Evolutionary conservation across 2,888 invertebrate genomes (phyloP), one percentile per base, ranked within the genome.

Genomic region (Drosophila suboccidentalis): DNA sequence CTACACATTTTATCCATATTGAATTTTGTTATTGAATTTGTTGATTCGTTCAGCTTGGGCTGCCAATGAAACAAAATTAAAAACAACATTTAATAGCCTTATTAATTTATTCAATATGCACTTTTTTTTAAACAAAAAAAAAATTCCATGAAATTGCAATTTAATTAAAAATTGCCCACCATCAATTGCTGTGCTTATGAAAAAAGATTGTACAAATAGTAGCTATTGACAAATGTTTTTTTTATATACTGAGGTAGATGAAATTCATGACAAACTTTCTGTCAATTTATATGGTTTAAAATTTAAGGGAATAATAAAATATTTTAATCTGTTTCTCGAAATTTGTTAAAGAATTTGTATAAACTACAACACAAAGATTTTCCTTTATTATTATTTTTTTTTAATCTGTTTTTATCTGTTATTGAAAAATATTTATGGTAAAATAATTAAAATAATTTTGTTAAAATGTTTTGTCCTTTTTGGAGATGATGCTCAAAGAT

Each of bases 81-180:
- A 58, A 64, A 58, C 62, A 68, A 54, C 49, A 68, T 58, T 74
- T 84, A 50, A 54, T 50, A 50, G 17, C 34, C 15, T 19, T 54
- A 67, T 72, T 67, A 39, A 67, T 61, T 61, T 61, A 38, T 26
- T 32, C 19, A 51, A 53, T 59, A 55, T 15, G 11, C 41, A 5
- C 44, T 22, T 5, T 22, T 36, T 50, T 49, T 58, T 8, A 50
- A 29, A n/a, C 19, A 9, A 6, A 41, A 73, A 38, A 38, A 36
- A 57, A 19, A 59, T 43, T 47, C 47, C 15, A 55, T 64, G 47
- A 43, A 57, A 57, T 32, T 51, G 15, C 22, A 49, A 43, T 43
- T 55, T 54, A 55, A 63, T 62, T 55, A 19, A 59, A 38, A 57
- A 11, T 41, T 8, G 5, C 10, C 13, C 10, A 44, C 34, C 22